These are phyloP conservation scores for Mesoligia furuncula DNA, from an alignment of 2,888 invertebrate genomes.

Conservation along the genomic window DNA sequence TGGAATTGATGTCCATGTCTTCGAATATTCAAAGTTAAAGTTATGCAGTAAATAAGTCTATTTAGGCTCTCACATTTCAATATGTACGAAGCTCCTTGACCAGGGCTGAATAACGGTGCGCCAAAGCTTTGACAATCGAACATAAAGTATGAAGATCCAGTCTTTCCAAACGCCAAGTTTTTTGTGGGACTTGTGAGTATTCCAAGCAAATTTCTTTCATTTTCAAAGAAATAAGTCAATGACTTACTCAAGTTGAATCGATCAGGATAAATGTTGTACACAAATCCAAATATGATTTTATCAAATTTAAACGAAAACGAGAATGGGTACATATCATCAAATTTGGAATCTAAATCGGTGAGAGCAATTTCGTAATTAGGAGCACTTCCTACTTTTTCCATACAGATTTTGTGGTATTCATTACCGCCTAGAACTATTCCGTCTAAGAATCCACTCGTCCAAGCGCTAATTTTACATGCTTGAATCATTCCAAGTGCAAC, in stretches of 20 bases:
- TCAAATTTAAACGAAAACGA: constrained; percentile 90
- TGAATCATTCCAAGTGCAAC: constrained; percentile 90
- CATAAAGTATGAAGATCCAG: constrained; percentile 91
- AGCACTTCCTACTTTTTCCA: constrained; percentile 80
- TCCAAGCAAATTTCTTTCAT: constrained; percentile 87
- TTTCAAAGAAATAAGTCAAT: constrained; percentile 90
- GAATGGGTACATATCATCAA: constrained; percentile 90
- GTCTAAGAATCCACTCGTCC: constrained; percentile 91
- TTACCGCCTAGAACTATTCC: constrained; percentile 91
- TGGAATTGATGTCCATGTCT: constrained; percentile 90
- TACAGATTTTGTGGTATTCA: constrained; percentile 89
- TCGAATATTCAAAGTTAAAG: constrained; percentile 90
- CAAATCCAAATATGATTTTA: constrained; percentile 91
- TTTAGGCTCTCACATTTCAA: constrained; percentile 91
- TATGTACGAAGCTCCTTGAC: constrained; percentile 91
- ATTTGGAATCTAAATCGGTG: constrained; percentile 89
- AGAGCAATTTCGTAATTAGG: constrained; percentile 90
- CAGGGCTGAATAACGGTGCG: constrained; percentile 90
- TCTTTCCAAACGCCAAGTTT: constrained; percentile 89
- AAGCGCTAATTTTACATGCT: constrained; percentile 91
- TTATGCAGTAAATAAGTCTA: constrained; percentile 91
- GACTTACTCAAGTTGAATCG: constrained; percentile 92
- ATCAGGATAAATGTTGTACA: constrained; percentile 90
- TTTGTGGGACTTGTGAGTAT: constrained; percentile 89
- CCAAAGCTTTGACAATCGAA: constrained; percentile 92